phyloP scores from a whole-genome alignment of 1,140 invertebrate genomes.

The Listronotus oregonensis region DNA sequence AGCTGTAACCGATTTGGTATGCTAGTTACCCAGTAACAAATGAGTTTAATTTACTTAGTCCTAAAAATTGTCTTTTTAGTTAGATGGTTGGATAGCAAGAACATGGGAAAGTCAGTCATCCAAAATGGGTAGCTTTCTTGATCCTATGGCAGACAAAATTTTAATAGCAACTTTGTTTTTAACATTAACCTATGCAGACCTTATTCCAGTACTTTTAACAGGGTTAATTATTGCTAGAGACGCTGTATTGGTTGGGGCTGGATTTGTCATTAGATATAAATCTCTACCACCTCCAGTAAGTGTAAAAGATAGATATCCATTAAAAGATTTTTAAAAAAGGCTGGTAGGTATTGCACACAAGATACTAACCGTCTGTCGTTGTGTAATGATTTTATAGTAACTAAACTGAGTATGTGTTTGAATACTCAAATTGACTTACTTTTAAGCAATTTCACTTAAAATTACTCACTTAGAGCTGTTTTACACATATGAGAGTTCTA shows the following conservation, averaged over 20 bases:
- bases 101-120: constrained; percentile 89
- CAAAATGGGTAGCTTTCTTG: constrained; percentile 92
- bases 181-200: constrained; percentile 79
- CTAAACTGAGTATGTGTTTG: too few species aligned
- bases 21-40: background rate
- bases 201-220: constrained; percentile 88
- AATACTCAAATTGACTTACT: too few species aligned
- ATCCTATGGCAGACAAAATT: constrained; percentile 97
- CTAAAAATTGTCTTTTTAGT: constrained; percentile 59
- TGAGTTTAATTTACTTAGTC: constrained; percentile 26
- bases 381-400: background rate
- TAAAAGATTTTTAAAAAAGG: too few species aligned
- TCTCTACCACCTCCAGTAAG: constrained; percentile 86
- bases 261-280: constrained; percentile 87
- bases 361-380: background rate
- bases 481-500: too few species aligned
- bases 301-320: constrained; percentile 31
- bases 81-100: constrained; percentile 96
- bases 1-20: constrained; percentile 84
- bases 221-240: constrained; percentile 84
- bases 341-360: background rate
- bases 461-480: too few species aligned
- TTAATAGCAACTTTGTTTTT: constrained; percentile 88
- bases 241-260: constrained; percentile 77
- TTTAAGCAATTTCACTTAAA: too few species aligned